phyloP scores from a whole-genome alignment of 2,113 vertebrate genomes.

The Chaenogobius annularis region DNA sequence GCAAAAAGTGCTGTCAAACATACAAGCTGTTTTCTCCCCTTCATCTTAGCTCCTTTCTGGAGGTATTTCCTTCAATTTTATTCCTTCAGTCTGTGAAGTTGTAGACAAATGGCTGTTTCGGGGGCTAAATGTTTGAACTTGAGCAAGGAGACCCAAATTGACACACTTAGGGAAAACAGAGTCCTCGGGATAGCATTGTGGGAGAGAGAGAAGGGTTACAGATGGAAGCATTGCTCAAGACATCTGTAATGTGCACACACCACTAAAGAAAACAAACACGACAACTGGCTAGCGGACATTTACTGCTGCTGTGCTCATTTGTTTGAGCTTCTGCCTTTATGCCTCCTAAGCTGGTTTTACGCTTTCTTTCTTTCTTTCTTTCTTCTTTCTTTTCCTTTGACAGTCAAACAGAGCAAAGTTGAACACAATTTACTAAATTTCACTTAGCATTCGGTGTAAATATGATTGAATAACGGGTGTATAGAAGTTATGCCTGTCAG shows the following conservation, averaged over 20 bases:
- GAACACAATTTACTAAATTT: background rate
- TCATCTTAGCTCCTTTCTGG: conserved; percentile 53
- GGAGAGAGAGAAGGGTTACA: conserved; percentile 66
- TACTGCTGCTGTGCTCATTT: conserved; percentile 39
- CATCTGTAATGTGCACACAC: conserved; percentile 77
- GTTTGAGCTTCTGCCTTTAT: conserved; percentile 22
- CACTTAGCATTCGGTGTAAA: conserved; percentile 1
- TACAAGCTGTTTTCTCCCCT: conserved; percentile 61
- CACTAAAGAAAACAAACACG: conserved; percentile 67
- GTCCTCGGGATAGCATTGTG: conserved; percentile 67
- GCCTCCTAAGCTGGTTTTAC: conserved; percentile 24
- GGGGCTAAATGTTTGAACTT: conserved; percentile 79
- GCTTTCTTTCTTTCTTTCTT: conserved; percentile 18
- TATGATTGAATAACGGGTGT: conserved; percentile 22
- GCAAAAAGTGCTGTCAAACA: conserved; percentile 75
- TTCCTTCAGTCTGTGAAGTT: conserved; percentile 64
- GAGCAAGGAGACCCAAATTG: conserved; percentile 76
- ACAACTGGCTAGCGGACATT: conserved; percentile 60
- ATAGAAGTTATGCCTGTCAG: conserved; percentile 54
- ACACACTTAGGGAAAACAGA: conserved; percentile 72
- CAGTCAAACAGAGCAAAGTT: background rate
- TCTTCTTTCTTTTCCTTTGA: background rate
- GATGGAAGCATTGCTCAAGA: conserved; percentile 73
- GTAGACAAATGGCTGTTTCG: conserved; percentile 71
- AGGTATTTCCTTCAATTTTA: conserved; percentile 70